phyloP scores from a whole-genome alignment of 2,797 vertebrate species.

The Falco concolor region DNA sequence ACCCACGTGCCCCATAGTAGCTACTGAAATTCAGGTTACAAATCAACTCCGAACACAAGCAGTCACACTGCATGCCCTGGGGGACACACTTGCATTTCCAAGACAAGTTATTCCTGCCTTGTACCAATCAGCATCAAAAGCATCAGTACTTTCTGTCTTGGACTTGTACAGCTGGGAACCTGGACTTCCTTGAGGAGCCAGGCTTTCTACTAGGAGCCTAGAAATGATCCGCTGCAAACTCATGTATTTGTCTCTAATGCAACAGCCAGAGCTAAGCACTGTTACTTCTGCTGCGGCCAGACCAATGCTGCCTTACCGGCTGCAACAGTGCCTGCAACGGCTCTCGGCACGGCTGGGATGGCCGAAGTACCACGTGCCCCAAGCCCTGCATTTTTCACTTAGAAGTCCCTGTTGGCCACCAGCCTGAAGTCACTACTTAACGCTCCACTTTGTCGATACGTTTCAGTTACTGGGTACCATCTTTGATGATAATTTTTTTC shows the following conservation, averaged over 20 bases:
- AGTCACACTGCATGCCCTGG: background rate
- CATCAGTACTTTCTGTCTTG: background rate
- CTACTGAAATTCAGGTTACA: background rate
- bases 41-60: background rate
- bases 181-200: background rate
- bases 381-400: background rate
- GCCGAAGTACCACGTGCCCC: background rate
- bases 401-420: background rate
- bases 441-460: background rate
- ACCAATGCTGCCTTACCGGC: background rate
- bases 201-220: background rate
- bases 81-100: background rate
- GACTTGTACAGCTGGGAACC: background rate
- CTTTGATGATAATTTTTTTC: background rate
- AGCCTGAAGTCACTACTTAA: background rate
- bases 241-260: background rate
- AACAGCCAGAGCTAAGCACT: background rate
- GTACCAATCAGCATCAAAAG: background rate
- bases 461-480: background rate
- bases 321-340: background rate
- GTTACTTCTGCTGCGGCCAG: background rate
- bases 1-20: background rate
- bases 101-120: slow-evolving; percentile 18
- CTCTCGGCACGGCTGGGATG: background rate
- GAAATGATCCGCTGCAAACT: background rate